Conservation (phyloP, 2,113 vertebrate genomes). For the Chamaetylas fuelleborni region DNA sequence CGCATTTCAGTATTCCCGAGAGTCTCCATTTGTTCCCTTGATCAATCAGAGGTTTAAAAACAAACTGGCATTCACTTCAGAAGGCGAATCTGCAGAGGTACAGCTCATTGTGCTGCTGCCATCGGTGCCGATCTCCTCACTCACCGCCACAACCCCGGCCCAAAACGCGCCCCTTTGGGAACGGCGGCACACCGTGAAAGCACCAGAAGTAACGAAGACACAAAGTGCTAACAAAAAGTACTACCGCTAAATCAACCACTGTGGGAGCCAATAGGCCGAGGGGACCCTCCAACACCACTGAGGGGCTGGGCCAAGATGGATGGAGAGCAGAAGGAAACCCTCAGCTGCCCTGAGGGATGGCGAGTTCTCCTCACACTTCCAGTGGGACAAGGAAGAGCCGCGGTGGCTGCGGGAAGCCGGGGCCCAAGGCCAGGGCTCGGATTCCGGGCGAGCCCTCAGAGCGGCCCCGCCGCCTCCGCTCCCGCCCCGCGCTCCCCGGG, state of each 20-base stretch:
- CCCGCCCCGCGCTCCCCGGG: neutral
- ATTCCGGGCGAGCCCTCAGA: neutral
- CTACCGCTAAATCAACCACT: rapidly evolving
- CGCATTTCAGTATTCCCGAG: neutral
- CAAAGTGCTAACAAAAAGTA: too few relatives aligned
- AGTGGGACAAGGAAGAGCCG: neutral
- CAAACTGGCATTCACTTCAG: neutral
- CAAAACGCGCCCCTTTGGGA: rapidly evolving
- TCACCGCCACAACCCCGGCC: neutral
- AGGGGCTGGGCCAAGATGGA: neutral
- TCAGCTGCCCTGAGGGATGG: neutral
- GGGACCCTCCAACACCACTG: neutral
- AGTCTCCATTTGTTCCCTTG: neutral
- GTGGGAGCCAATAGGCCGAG: rapidly evolving
- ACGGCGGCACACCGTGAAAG: neutral
- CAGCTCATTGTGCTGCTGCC: neutral
- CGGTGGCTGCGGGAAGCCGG: too few relatives aligned
- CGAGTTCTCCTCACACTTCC: rapidly evolving
- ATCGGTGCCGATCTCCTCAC: neutral
- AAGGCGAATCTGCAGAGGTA: neutral
- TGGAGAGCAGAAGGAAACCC: neutral
- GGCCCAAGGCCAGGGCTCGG: neutral
- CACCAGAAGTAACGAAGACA: rapidly evolving
- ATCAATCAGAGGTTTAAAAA: neutral
- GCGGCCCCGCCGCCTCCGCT: too few relatives aligned